Base-by-base conservation (phyloP, 2,888 invertebrate species). In the Bimastos eiseni region DNA sequence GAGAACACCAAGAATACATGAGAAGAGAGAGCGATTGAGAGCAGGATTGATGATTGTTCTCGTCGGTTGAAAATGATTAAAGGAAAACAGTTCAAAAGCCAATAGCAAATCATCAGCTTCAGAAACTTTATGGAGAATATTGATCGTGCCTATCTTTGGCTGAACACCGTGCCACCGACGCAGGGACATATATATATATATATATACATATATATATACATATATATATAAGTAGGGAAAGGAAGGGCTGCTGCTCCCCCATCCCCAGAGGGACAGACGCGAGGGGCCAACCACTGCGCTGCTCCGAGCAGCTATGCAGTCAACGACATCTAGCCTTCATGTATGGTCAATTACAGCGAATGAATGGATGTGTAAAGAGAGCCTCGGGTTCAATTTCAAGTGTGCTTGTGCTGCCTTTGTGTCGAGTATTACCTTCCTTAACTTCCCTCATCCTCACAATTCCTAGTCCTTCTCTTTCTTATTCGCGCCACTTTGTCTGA, bases 41-140 rank as follows among this genome's bases (percentile, higher is more conserved):
- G 55, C 24, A 49, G 49, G 49, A n/a, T 70, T 11, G 70, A 70
- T 70, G 70, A 70, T 70, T 30, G 70, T 70, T 70, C 70, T 70
- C n/a, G 30, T 70, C n/a, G 30, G 70, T n/a, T 70, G 70, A 13
- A 86, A 86, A 86, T 86, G 86, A 86, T 86, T 86, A 86, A 86
- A 86, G 86, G n/a, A 34, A 86, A 86, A 86, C 86, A 86, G 86
- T 86, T 86, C 86, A 86, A 86, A 86, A 37, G 86, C 36, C 86
- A 86, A 86, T 36, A 86, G 36, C 34, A 86, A 34, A 86, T 86
- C 34, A 86, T 37, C 34, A 37, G 34, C 19, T 36, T 86, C 86
- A 37, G 86, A 34, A 86, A 24, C 86, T 86, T 86, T 86, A 34
- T 34, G 86, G 37, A 34, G 86, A 86, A 36, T 86, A 86, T 86